Conservation (phyloP, 2,113 vertebrate genomes). For the Poicephalus gulielmi region DNA sequence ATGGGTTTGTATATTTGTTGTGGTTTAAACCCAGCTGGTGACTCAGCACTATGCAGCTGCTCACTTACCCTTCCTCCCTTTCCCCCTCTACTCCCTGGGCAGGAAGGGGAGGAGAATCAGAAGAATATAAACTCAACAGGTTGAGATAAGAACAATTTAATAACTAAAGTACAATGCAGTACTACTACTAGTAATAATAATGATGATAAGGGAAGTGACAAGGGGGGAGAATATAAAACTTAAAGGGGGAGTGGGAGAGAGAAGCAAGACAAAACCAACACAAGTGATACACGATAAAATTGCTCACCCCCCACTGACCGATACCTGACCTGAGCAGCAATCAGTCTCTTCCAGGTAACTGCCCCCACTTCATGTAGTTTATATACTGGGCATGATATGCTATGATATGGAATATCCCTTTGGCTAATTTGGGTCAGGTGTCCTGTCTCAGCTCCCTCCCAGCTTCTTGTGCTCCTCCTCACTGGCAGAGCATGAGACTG, state of each 20-base stretch:
- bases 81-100: not conserved
- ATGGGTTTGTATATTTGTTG: not conserved
- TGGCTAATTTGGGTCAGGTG: not conserved
- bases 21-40: not conserved
- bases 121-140: not conserved
- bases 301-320: not conserved
- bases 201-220: not conserved
- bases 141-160: not conserved
- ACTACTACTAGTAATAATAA: not conserved
- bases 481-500: not conserved
- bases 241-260: not conserved
- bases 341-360: not conserved
- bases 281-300: not conserved
- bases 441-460: not conserved
- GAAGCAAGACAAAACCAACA: not conserved
- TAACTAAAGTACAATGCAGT: not conserved
- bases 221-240: not conserved
- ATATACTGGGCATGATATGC: not conserved
- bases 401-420: not conserved
- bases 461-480: not conserved
- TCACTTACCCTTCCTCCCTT: not conserved
- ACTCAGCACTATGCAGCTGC: not conserved
- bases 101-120: not conserved
- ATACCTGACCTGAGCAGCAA: no score
- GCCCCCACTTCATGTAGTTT: not conserved